Base-by-base conservation (phyloP, 2,113 vertebrate genomes). In the Lagenorhynchus albirostris region DNA sequence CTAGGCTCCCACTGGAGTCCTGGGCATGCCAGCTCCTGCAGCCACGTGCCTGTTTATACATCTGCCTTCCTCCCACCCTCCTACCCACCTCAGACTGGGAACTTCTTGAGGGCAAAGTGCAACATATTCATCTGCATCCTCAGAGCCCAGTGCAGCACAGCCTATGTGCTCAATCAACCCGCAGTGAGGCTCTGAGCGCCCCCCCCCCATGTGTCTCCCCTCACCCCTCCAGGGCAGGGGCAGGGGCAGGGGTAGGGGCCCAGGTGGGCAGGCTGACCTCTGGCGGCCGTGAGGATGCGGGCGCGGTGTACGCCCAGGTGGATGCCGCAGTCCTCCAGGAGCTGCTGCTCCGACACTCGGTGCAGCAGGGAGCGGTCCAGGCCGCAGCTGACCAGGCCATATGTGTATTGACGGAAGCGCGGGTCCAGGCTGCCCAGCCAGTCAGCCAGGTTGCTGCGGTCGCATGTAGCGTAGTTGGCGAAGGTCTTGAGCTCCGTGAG, bases 321-420 rank as follows among this genome's bases (percentile, higher is more conserved):
- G 83, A 99, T 97, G 92, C 97, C 97, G 9, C 99, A 99, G 98
- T 99, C 99, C 0, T 98, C 98, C 97, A 99, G 98, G 44, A 99
- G 99, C 98, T 99, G 99, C 98, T 99, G 99, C 96, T 99, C 99
- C 0, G 99, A 99, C 96, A 99, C 98, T 0, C 98, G 98, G 95
- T 99, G 98, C 96, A 99, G 89, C 93, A 98, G 98, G 79, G 98
- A 99, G 86, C 99, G 99, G 97, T 99, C 99, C 87, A 99, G 99
- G 89, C 99, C 99, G 0, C 99, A 99, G 50, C 99, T 99, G 74
- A 99, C 99, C 98, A 99, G 98, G 95, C 99, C 99, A 1, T 99
- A 99, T 1, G 99, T 99, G 98, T 99, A 99, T 98, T 99, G 99
- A 13, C 99, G 99, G 84, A 99, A 99, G 65, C 98, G 99, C 60